These are phyloP conservation scores for Sebastes schlegelii DNA, from an alignment of 2,113 vertebrate species.

Conservation along the genomic window DNA sequence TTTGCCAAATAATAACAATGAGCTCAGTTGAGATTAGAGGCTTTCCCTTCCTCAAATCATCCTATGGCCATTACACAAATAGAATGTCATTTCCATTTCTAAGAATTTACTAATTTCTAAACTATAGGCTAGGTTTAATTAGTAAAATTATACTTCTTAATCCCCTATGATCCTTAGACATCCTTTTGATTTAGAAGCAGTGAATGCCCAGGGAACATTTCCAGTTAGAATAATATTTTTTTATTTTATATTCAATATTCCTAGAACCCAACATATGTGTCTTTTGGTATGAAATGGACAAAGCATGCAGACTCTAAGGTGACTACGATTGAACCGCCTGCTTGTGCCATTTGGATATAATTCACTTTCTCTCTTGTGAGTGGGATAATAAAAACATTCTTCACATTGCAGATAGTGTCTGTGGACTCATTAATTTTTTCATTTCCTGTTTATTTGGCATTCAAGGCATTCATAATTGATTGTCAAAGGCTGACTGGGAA, in stretches of 20 bases:
- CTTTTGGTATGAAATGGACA: conserved; percentile 9
- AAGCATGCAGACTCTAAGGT: neutral
- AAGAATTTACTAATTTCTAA: neutral
- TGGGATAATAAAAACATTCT: conserved; percentile 14
- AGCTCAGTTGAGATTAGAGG: neutral
- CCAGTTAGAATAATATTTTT: neutral
- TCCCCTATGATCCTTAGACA: neutral
- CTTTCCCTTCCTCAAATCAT: neutral
- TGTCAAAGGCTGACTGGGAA: conserved; percentile 8
- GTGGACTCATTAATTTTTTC: conserved; percentile 28
- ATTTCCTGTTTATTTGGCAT: conserved; percentile 41
- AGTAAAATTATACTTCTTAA: conserved; percentile 11
- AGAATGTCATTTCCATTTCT: neutral
- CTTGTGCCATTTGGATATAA: conserved; percentile 4
- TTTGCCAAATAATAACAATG: conserved; percentile 15
- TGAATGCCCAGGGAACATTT: neutral
- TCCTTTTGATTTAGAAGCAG: neutral
- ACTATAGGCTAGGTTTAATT: neutral
- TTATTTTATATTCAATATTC: neutral
- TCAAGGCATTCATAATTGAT: conserved; percentile 7
- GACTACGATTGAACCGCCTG: conserved; percentile 1
- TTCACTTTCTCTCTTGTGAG: conserved; percentile 14
- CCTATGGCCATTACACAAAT: neutral
- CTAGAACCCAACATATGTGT: neutral
- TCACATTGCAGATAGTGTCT: conserved; percentile 1